A percentile compares a stretch with the other conserved stretches of the same genome.
Evolutionary conservation across 1,140 invertebrate genomes (phyloP).

Genomic region (Coenobita brevimanus): DNA sequence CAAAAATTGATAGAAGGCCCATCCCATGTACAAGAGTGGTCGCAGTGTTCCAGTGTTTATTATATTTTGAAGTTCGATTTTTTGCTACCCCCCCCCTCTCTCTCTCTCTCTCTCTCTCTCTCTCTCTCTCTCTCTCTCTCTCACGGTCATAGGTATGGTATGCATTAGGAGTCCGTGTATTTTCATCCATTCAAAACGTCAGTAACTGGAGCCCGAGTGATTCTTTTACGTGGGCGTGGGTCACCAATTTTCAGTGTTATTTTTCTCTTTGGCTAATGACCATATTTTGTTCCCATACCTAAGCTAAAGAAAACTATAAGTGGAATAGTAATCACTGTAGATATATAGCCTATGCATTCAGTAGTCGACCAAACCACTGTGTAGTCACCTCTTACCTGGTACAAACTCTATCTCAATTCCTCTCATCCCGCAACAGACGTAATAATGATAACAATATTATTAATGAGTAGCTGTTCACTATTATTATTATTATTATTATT

Average conservation of each 20-base stretch:
- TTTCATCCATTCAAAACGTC: too few species aligned
- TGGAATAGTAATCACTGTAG: conserved; percentile 39
- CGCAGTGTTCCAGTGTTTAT: background rate
- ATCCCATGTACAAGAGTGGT: conserved; percentile 28
- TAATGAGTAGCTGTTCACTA: too few species aligned
- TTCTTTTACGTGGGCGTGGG: conserved; percentile 23
- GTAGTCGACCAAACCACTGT: conserved; percentile 63
- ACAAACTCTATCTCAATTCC: conserved; percentile 15
- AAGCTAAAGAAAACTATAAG: conserved; percentile 48
- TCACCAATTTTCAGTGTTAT: background rate
- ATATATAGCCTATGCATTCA: conserved; percentile 56
- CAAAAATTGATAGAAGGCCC: conserved; percentile 33
- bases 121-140: background rate
- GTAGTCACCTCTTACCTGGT: conserved; percentile 52
- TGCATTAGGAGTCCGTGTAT: too few species aligned
- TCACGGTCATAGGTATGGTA: too few species aligned
- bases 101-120: background rate
- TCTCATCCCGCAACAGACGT: conserved; percentile 13
- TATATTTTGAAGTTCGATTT: too few species aligned
- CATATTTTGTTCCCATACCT: background rate
- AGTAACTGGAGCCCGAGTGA: too few species aligned
- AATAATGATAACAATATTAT: conserved; percentile 13
- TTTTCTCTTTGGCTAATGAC: conserved; percentile 45
- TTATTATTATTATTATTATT: too few species aligned
- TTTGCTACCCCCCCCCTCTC: too few species aligned